Evolutionary conservation across 2,888 invertebrate genomes (phyloP).

Genomic region (Drosophila putrida): DNA sequence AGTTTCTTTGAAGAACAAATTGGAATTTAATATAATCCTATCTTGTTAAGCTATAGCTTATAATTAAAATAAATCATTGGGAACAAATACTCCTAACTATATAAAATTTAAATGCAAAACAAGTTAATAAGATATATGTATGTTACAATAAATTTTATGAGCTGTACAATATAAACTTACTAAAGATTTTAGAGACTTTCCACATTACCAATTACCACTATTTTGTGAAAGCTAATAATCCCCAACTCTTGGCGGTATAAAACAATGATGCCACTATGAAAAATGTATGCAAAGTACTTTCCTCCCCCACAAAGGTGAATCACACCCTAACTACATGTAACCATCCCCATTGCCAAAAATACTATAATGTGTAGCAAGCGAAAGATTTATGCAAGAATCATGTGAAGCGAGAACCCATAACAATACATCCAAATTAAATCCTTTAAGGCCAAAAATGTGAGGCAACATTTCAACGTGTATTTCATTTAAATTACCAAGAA

Average conservation of each 20-base stretch:
- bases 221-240: background rate
- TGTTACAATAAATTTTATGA: too few species aligned
- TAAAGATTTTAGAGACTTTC: background rate
- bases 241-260: background rate
- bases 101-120: too few species aligned
- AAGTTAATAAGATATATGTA: too few species aligned
- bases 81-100: too few species aligned
- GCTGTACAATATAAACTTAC: too few species aligned
- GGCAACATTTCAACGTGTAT: slow-evolving; percentile 63
- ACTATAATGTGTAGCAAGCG: background rate
- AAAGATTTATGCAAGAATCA: slow-evolving; percentile 57
- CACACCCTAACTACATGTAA: slow-evolving; percentile 7
- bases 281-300: slow-evolving; percentile 8
- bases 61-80: too few species aligned
- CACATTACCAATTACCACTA: background rate
- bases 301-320: background rate
- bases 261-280: background rate
- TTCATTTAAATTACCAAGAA: slow-evolving; percentile 76
- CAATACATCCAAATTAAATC: slow-evolving; percentile 75
- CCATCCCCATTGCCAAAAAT: background rate
- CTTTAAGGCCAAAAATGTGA: slow-evolving; percentile 63
- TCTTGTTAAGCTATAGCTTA: too few species aligned
- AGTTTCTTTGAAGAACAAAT: too few species aligned
- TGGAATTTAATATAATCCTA: too few species aligned
- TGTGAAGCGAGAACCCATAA: slow-evolving; percentile 49